Evolutionary conservation across 2,888 invertebrate species (phyloP).

Genomic region (Parelbella ahira): DNA sequence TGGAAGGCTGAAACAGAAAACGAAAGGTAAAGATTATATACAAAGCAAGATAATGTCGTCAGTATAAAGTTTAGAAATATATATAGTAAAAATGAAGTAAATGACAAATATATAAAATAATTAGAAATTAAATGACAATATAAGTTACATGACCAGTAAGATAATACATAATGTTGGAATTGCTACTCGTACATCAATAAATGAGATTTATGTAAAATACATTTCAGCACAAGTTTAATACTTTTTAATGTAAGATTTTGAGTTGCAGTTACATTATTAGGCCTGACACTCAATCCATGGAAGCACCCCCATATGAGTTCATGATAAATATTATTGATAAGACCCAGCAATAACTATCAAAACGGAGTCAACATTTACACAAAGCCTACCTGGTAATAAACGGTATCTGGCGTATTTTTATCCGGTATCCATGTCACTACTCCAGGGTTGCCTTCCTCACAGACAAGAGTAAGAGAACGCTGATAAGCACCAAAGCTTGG

Average conservation of each 20-base stretch:
- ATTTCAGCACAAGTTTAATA: no score
- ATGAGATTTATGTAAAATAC: no score
- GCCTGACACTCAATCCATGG: no score
- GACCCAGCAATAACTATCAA: no score
- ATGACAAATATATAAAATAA: constrained; percentile 18
- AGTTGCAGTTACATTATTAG: no score
- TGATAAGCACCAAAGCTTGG: constrained; percentile 95
- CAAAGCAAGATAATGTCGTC: constrained; percentile 41
- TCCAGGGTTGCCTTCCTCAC: constrained; percentile 92
- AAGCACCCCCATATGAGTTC: no score
- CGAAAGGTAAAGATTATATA: constrained; percentile 66
- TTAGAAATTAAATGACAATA: constrained; percentile 8
- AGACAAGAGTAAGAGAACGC: constrained; percentile 89
- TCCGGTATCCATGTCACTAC: constrained; percentile 94
- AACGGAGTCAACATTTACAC: no score
- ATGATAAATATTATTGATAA: no score
- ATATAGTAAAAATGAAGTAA: constrained; percentile 28
- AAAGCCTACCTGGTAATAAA: constrained; percentile 91
- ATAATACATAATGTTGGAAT: no score
- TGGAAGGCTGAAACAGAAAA: constrained; percentile 80
- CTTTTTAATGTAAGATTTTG: no score
- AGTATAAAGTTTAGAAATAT: constrained; percentile 27
- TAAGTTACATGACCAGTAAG: constrained; percentile 1
- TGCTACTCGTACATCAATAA: no score
- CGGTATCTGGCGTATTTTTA: constrained; percentile 91